Evolutionary conservation across 2,113 vertebrate species (phyloP).

Genomic region (Rhynchomys soricoides): DNA sequence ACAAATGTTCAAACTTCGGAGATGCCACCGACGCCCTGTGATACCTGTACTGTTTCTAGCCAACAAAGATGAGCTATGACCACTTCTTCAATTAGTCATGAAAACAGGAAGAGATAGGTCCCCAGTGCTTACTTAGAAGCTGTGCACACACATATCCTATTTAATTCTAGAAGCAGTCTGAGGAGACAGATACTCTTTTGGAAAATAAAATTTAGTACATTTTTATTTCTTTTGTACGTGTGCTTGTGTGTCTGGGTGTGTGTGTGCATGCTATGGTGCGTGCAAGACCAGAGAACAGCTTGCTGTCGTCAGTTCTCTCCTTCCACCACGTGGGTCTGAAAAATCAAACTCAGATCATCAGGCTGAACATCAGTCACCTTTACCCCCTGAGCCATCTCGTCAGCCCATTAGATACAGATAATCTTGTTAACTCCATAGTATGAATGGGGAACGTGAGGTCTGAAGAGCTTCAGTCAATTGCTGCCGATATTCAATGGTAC

Average conservation of each 20-base stretch:
- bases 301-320: neutral
- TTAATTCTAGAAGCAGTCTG: neutral
- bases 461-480: neutral
- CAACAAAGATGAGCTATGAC: neutral
- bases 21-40: neutral
- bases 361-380: neutral
- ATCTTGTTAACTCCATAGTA: neutral
- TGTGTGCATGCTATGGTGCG: too few species aligned
- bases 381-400: neutral
- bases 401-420: too few species aligned
- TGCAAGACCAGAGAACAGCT: neutral
- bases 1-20: neutral
- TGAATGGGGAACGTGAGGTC: neutral
- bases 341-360: neutral
- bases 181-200: neutral
- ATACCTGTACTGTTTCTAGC: neutral
- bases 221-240: neutral
- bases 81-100: neutral
- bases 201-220: neutral
- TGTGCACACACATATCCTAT: neutral
- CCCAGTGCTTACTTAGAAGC: neutral
- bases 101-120: neutral
- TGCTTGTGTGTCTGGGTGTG: neutral
- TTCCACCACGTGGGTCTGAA: neutral
- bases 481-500: neutral